Conservation (phyloP, 1,140 invertebrate genomes). For the Temnothorax longispinosus region DNA sequence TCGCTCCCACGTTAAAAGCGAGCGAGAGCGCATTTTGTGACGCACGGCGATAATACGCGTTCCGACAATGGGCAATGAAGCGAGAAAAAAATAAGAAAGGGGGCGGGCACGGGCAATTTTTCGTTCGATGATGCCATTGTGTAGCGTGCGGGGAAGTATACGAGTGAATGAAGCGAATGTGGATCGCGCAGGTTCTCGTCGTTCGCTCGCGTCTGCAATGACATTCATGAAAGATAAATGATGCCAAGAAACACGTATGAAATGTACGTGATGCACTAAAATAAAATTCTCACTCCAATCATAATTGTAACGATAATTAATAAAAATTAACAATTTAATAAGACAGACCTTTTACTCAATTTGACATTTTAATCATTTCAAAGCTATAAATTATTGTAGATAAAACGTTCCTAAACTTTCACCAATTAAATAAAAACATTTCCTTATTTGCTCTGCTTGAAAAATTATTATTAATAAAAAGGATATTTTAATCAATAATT, state of each 20-base stretch:
- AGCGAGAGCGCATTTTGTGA: neutral
- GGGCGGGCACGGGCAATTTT: conserved; percentile 12
- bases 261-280: no score
- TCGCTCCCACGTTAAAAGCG: conserved; percentile 23
- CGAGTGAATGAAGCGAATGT: neutral
- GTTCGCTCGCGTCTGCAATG: neutral
- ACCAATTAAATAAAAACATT: neutral
- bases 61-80: conserved; percentile 20
- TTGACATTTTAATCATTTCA: neutral
- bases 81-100: conserved; percentile 28
- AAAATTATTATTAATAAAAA: neutral
- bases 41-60: neutral
- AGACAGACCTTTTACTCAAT: neutral
- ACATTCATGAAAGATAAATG: conserved; percentile 27
- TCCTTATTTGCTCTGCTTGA: neutral
- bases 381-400: neutral
- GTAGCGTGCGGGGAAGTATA: neutral
- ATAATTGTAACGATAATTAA: neutral
- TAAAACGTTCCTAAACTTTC: neutral
- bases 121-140: conserved; percentile 33
- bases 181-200: neutral
- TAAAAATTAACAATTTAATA: neutral
- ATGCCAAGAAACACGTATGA: neutral
- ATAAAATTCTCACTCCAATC: neutral
- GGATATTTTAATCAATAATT: neutral